Base-by-base conservation (phyloP, 2,888 invertebrate species). In the Sesia apiformis region DNA sequence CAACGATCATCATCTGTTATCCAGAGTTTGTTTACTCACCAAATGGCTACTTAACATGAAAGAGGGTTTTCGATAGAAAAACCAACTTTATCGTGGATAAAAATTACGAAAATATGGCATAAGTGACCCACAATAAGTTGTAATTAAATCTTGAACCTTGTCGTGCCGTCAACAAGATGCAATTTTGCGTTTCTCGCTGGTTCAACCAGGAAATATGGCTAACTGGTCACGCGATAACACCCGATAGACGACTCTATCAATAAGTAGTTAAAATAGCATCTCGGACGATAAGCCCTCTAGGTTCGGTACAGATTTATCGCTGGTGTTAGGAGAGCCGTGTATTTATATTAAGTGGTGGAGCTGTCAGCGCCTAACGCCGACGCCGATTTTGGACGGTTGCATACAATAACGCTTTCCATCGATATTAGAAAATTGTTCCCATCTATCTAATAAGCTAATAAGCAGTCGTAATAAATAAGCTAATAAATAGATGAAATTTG, bases 331-430 rank as follows among this genome's bases (percentile, higher is more conserved):
- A 65, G 66, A 81, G 81, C 80, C 76, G 76, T 78, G 81, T 86
- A 86, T 89, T 86, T 88, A 88, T 89, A 88, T 87, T 84, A 86
- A 86, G 88, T 87, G 84, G 86, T 75, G 78, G 69, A 83, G 81
- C 86, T 86, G 85, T 88, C 86, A 81, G 81, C 88, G 78, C 86
- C 84, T 83, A 56, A 87, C 87, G 83, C 85, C 72, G 81, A 80
- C 76, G 80, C 78, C 69, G 69, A 62, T 63, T 63, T 62, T 78
- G 88, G 85, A 87, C 63, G 84, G 86, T 67, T 74, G 67, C 76
- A 88, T 87, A 77, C 88, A 82, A 83, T 68, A 81, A 62, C 60
- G 71, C 49, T 57, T 52, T 43, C 51, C 46, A 8, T 38, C 8
- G 46, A 8, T 46, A 23, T 23, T 23, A 46, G 4, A 8, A 5